Conservation (phyloP, 2,113 vertebrate species). For the Pao palembangensis region DNA sequence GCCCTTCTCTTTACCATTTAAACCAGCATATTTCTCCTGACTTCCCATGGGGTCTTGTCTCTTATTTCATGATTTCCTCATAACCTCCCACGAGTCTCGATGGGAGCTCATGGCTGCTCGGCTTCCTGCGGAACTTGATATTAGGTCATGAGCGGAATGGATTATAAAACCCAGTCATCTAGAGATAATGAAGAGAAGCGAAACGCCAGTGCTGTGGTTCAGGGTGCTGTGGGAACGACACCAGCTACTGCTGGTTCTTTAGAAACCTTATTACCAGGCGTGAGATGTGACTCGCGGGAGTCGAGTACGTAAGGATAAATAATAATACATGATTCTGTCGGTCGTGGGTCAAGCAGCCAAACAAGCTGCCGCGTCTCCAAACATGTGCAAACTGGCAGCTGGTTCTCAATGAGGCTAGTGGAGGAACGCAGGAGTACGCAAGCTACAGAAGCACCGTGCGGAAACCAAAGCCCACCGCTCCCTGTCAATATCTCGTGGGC, state of each 20-base stretch:
- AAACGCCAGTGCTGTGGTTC: constrained; percentile 64
- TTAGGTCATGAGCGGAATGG: constrained; percentile 55
- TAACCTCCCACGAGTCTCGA: constrained; percentile 64
- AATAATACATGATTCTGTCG: background rate
- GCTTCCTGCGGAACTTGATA: constrained; percentile 66
- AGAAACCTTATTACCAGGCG: constrained; percentile 42
- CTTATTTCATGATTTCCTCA: constrained; percentile 70
- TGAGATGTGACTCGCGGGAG: constrained; percentile 31
- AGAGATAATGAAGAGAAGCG: constrained; percentile 74
- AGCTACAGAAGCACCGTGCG: too few species aligned
- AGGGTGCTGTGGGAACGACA: constrained; percentile 55
- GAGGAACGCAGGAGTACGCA: constrained; percentile 11
- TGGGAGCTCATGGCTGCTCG: constrained; percentile 54
- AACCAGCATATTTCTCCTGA: constrained; percentile 51
- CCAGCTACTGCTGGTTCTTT: constrained; percentile 49
- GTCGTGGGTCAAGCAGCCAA: constrained; percentile 42
- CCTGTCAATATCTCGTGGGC: too few species aligned
- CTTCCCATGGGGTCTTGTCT: constrained; percentile 62
- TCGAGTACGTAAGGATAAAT: constrained; percentile 16
- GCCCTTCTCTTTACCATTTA: constrained; percentile 53
- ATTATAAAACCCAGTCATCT: constrained; percentile 73
- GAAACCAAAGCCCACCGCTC: too few species aligned
- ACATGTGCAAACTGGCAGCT: constrained; percentile 9
- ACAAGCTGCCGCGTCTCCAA: constrained; percentile 19
- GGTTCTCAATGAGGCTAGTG: constrained; percentile 17